Conservation (phyloP, 2,797 vertebrate species). For the Sparus aurata region DNA sequence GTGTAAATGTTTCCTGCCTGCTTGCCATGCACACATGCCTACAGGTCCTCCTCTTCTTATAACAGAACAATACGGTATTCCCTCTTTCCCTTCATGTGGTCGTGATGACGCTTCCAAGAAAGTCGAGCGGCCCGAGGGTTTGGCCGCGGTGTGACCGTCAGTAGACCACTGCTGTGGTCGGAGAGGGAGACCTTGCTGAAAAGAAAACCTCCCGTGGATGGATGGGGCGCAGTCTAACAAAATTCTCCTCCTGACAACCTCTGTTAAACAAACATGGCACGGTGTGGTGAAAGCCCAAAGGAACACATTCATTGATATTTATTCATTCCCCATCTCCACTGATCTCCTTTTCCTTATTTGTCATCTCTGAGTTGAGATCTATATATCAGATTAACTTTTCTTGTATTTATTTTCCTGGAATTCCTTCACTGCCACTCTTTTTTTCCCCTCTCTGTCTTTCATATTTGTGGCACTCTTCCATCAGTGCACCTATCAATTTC, state of each 20-base stretch:
- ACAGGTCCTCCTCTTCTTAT: slow-evolving; percentile 60
- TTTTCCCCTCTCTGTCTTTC: slow-evolving; percentile 19
- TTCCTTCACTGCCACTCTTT: slow-evolving; percentile 14
- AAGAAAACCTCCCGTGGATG: slow-evolving; percentile 69
- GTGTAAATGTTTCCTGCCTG: slow-evolving; percentile 41
- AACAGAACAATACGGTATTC: slow-evolving; percentile 71
- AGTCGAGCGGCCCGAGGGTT: slow-evolving; percentile 72
- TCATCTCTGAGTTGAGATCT: slow-evolving; percentile 69
- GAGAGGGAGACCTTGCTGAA: slow-evolving; percentile 81
- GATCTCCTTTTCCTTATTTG: slow-evolving; percentile 49
- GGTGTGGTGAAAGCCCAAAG: slow-evolving; percentile 65
- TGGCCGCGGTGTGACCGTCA: slow-evolving; percentile 79
- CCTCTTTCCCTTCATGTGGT: slow-evolving; percentile 82
- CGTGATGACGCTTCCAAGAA: slow-evolving; percentile 77
- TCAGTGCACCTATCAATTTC: slow-evolving; percentile 84
- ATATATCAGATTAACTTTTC: slow-evolving; percentile 52
- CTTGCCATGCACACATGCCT: slow-evolving; percentile 38
- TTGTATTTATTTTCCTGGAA: slow-evolving; percentile 54
- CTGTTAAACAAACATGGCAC: slow-evolving; percentile 77
- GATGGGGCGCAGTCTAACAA: slow-evolving; percentile 68
- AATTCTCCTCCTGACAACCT: slow-evolving; percentile 78
- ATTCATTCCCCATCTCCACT: slow-evolving; percentile 67
- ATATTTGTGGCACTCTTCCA: slow-evolving; percentile 82
- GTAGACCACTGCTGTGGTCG: slow-evolving; percentile 79
- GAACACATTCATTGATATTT: slow-evolving; percentile 78